Conservation (phyloP, 2,113 vertebrate genomes). For the Anseranas semipalmata region DNA sequence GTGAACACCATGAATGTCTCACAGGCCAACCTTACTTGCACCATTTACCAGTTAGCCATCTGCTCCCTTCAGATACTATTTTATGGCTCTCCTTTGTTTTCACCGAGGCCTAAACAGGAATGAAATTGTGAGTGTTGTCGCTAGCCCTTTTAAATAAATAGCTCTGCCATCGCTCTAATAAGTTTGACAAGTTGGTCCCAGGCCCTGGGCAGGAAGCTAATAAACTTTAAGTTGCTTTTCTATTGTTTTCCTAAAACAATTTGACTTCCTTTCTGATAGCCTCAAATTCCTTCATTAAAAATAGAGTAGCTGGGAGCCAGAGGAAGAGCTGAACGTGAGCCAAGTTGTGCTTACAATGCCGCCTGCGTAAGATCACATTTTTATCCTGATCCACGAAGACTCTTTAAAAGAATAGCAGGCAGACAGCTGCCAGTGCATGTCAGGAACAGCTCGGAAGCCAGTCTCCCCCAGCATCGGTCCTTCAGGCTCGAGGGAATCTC, state of each 20-base stretch:
- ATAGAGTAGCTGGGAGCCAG: conserved; percentile 78
- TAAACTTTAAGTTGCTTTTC: conserved; percentile 82
- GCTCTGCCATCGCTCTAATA: conserved; percentile 61
- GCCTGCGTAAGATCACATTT: conserved; percentile 73
- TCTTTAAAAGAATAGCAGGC: conserved; percentile 69
- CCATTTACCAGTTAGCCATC: conserved; percentile 28
- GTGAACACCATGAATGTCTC: not conserved
- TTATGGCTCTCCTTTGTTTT: conserved; percentile 70
- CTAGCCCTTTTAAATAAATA: conserved; percentile 76
- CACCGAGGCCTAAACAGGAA: conserved; percentile 62
- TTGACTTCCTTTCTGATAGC: conserved; percentile 90
- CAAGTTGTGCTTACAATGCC: conserved; percentile 77
- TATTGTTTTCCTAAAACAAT: conserved; percentile 97
- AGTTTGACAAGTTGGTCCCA: conserved; percentile 69
- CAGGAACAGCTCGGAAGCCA: conserved; percentile 36
- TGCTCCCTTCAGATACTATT: conserved; percentile 59
- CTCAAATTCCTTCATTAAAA: conserved; percentile 88
- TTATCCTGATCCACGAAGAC: conserved; percentile 60
- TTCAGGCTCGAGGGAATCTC: conserved; percentile 45
- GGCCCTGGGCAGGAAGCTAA: conserved; percentile 77
- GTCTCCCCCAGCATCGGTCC: conserved; percentile 12
- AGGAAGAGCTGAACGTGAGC: conserved; percentile 82
- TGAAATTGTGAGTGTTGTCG: conserved; percentile 60
- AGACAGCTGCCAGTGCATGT: conserved; percentile 66
- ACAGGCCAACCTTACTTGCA: not conserved